Base-by-base conservation (phyloP, 2,797 vertebrate genomes). In the Echeneis naucrates region DNA sequence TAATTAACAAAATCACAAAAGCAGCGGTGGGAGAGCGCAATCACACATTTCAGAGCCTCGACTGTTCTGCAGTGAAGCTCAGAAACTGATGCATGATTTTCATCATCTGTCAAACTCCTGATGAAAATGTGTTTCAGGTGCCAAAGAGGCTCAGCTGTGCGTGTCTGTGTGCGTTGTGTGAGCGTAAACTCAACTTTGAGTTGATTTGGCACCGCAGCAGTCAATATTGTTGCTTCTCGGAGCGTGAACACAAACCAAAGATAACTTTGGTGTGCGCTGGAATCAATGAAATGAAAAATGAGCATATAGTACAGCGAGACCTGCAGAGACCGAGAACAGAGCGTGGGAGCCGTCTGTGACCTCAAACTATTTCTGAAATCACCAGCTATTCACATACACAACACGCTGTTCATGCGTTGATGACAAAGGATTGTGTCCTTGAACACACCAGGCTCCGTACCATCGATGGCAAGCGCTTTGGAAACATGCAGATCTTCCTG, bases 261-360 rank as follows among this genome's bases (percentile, higher is more conserved):
- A 58, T 30, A 47, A 71, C 16, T 17, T 65, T 32, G 3, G 58
- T 50, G 7, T 75, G 69, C 33, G 53, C 27, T 55, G 69, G 35
- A 77, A 60, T 33, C 45, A 53, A 71, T 71, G 0, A 12, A 27
- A 50, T 50, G 68, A 0, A 68, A 63, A 52, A 11, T 4, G 45
- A 58, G 61, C 12, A 0, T 24, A 24, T 56, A 5, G 65, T 6
- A 57, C 4, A 57, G 27, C 1, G 16, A 65, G 65, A 51, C 37
- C 65, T n/a, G n/a, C n/a, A n/a, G n/a, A n/a, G n/a, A n/a, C n/a
- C n/a, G n/a, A n/a, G n/a, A n/a, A n/a, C n/a, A n/a, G n/a, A n/a
- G 58, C 26, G 82, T 88, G 74, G 87, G 88, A 83, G 47, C 78
- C 27, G 64, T 75, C 48, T 74, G 61, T 84, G 89, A 92, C 89